phyloP scores from a whole-genome alignment of 2,113 vertebrate species.

The Vimba vimba region DNA sequence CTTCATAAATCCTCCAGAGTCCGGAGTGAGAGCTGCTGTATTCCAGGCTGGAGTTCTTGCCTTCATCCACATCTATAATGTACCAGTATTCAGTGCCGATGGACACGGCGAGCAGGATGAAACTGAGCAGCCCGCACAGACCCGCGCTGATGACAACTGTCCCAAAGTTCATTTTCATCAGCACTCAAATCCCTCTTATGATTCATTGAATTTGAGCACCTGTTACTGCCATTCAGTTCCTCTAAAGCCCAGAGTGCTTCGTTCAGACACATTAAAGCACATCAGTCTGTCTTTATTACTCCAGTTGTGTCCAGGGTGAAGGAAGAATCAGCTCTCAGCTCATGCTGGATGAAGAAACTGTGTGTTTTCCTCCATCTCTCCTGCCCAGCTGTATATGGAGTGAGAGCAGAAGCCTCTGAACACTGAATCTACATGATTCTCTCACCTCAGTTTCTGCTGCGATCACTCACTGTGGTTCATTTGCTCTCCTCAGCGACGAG shows the following conservation, averaged over 20 bases:
- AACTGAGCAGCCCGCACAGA: constrained; percentile 75
- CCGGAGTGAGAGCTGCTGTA: constrained; percentile 73
- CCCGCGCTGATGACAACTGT: constrained; percentile 73
- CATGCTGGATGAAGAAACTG: neutral
- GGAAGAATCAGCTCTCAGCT: neutral
- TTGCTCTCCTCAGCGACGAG: neutral
- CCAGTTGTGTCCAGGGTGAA: neutral
- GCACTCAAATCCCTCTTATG: neutral
- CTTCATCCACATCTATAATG: constrained; percentile 77
- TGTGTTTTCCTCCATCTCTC: neutral
- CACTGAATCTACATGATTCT: neutral
- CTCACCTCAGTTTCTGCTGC: neutral
- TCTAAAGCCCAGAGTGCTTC: neutral
- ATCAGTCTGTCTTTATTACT: neutral
- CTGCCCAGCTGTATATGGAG: neutral
- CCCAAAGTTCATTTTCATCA: constrained; percentile 70
- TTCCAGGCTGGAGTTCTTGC: constrained; percentile 64
- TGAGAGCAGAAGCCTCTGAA: neutral
- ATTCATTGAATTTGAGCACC: neutral
- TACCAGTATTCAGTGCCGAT: constrained; percentile 83
- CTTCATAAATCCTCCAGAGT: constrained; percentile 77
- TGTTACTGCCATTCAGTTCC: neutral
- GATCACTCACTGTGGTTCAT: neutral
- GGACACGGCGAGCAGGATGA: constrained; percentile 75
- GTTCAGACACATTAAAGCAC: neutral